Base-by-base conservation (phyloP, 2,113 vertebrate species). In the Cygnus buccinator region DNA sequence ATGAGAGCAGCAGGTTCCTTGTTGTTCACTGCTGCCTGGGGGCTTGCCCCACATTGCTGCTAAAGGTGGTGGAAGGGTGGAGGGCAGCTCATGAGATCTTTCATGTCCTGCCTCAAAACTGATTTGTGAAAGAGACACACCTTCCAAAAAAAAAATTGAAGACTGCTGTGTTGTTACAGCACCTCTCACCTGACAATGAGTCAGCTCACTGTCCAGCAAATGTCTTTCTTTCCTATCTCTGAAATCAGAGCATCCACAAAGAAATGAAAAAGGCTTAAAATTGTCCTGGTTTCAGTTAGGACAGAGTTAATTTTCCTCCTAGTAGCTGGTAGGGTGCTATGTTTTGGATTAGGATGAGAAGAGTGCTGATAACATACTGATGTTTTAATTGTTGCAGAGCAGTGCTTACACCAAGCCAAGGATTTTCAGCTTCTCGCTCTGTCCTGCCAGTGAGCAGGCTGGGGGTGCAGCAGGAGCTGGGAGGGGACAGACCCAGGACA, bases 161-260 rank as follows among this genome's bases (percentile, higher is more conserved):
- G 72, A 8, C 22, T 10, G n/a, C 73, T 44, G 55, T 22, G 44
- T 39, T 86, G 46, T 48, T 48, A 21, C 86, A 79, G 67, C 76
- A 59, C 29, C 85, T 79, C 84, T 89, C 33, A 61, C 83, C 92
- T 37, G 65, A 50, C 81, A 76, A 70, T 5, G 15, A 85, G 76
- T 70, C 85, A 39, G 3, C 81, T 84, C 58, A 1, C 62, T 68
- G 54, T 77, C 67, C 72, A 80, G 83, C 26, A 96, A 90, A 84
- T 61, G 10, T 62, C 78, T 66, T 71, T 89, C 65, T 70, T 21
- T 6, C 35, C 80, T 68, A 18, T 35, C 33, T 93, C 77, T 93
- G 63, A 67, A 94, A 54, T 94, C 90, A 89, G 91, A 92, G 73
- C 50, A 87, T 91, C 76, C 77, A 28, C 31, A 25, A 90, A 81